Evolutionary conservation across 2,888 invertebrate genomes (phyloP).

Genomic region (Clistopyga incitator): DNA sequence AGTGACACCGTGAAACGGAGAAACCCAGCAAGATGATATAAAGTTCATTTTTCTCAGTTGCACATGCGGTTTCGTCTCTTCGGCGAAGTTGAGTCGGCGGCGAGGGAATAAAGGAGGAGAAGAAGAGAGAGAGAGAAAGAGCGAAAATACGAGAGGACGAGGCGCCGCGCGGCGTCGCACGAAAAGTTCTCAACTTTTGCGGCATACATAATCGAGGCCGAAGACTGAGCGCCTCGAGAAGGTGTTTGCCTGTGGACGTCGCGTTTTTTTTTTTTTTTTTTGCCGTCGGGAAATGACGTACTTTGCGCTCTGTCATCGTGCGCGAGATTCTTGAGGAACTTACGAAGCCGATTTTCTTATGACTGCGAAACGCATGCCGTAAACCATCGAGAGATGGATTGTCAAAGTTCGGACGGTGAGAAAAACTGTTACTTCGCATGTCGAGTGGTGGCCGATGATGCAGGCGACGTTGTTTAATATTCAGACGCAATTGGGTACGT

Average conservation of each 20-base stretch:
- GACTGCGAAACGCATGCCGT: not conserved
- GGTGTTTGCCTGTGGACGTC: slow-evolving; percentile 31
- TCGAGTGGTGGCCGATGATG: slow-evolving; percentile 13
- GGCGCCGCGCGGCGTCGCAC: not conserved
- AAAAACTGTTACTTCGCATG: slow-evolving; percentile 50
- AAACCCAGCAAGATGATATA: not conserved
- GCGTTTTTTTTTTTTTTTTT: slow-evolving; percentile 44
- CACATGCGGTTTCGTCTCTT: not conserved
- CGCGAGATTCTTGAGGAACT: slow-evolving; percentile 43
- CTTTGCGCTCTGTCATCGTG: not conserved
- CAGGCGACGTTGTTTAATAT: slow-evolving; percentile 25
- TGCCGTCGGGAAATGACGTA: slow-evolving; percentile 56
- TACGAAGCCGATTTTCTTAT: slow-evolving; percentile 31
- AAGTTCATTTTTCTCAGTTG: slow-evolving; percentile 2
- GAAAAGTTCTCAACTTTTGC: slow-evolving; percentile 54
- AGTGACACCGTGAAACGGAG: not conserved
- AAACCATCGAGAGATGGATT: slow-evolving; percentile 15
- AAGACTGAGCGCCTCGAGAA: not conserved
- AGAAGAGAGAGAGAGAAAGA: not conserved
- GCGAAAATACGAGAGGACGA: not conserved
- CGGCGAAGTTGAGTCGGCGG: not conserved
- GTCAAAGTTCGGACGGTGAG: slow-evolving; percentile 16
- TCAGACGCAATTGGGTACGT: slow-evolving; percentile 58
- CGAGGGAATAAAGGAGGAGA: not conserved
- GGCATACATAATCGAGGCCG: slow-evolving; percentile 62